A percentile compares a stretch with the other conserved stretches of the same genome.
phyloP scores from a whole-genome alignment of 2,797 vertebrate species.

The Allobates femoralis region DNA sequence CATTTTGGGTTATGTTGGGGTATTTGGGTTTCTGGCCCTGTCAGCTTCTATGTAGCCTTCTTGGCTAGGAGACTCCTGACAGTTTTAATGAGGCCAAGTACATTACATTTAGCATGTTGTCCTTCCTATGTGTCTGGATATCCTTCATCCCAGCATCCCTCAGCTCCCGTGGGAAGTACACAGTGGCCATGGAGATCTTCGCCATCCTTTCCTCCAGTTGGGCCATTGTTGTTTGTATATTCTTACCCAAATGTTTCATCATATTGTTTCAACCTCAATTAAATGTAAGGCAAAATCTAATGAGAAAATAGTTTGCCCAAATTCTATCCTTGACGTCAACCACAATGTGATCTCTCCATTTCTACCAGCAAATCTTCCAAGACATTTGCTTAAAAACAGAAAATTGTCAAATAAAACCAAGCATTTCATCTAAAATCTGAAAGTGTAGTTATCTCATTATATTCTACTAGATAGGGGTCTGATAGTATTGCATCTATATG shows the following conservation, averaged over 20 bases:
- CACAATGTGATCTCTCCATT: too few relatives aligned
- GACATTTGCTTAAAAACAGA: too few relatives aligned
- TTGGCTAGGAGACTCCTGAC: too few relatives aligned
- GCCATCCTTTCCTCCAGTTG: slow-evolving; percentile 58
- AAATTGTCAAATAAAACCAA: too few relatives aligned
- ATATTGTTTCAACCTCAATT: slow-evolving; percentile 31
- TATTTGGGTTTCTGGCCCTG: slow-evolving; percentile 39
- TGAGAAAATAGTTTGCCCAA: neutral
- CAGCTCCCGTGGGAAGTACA: slow-evolving; percentile 51
- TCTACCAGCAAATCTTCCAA: too few relatives aligned
- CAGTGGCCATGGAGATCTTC: slow-evolving; percentile 58
- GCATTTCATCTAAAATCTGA: too few relatives aligned
- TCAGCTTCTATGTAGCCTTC: slow-evolving; percentile 41
- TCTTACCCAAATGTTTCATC: too few relatives aligned
- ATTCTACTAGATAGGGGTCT: too few relatives aligned
- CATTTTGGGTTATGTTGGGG: slow-evolving; percentile 48
- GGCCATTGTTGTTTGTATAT: slow-evolving; percentile 16
- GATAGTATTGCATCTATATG: too few relatives aligned
- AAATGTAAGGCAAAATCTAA: slow-evolving; percentile 18
- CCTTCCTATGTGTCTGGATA: slow-evolving; percentile 60
- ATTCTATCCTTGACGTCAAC: too few relatives aligned
- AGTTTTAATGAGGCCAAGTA: slow-evolving; percentile 20
- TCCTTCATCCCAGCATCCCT: slow-evolving; percentile 58
- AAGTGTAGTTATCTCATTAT: too few relatives aligned
- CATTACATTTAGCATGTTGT: slow-evolving; percentile 58